Percentiles rank a stretch among this genome's conserved stretches.
Evolutionary conservation across 2,113 vertebrate species (phyloP).

Genomic region (Heliornis fulica): DNA sequence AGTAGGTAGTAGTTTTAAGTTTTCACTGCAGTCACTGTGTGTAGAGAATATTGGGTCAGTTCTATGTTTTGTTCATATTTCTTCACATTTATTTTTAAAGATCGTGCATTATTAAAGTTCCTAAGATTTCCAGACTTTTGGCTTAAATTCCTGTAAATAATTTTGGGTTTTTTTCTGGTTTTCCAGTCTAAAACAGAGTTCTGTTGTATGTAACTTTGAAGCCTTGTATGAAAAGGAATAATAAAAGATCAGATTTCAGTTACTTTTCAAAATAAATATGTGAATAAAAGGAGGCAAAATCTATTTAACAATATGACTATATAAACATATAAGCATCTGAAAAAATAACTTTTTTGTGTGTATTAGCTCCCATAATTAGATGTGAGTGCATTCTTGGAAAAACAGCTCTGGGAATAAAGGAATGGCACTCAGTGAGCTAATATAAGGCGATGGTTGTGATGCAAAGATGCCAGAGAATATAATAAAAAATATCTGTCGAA

Average conservation of each 20-base stretch:
- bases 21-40: not conserved
- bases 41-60: not conserved
- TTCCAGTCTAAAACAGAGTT: not conserved
- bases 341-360: not conserved
- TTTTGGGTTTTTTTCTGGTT: not conserved
- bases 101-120: not conserved
- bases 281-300: not conserved
- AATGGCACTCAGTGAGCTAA: not conserved
- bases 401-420: not conserved
- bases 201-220: not conserved
- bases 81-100: not conserved
- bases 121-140: not conserved
- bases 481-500: constrained; percentile 28
- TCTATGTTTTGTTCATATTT: not conserved
- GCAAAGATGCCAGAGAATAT: constrained; percentile 2
- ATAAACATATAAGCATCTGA: not conserved
- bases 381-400: not conserved
- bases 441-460: not conserved
- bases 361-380: not conserved
- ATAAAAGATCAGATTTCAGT: not conserved
- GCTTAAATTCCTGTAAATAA: not conserved
- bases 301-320: not conserved
- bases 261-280: not conserved
- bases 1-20: too few relatives aligned
- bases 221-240: not conserved